phyloP scores from a whole-genome alignment of 2,797 vertebrate genomes.

The Pangasius krempfi region DNA sequence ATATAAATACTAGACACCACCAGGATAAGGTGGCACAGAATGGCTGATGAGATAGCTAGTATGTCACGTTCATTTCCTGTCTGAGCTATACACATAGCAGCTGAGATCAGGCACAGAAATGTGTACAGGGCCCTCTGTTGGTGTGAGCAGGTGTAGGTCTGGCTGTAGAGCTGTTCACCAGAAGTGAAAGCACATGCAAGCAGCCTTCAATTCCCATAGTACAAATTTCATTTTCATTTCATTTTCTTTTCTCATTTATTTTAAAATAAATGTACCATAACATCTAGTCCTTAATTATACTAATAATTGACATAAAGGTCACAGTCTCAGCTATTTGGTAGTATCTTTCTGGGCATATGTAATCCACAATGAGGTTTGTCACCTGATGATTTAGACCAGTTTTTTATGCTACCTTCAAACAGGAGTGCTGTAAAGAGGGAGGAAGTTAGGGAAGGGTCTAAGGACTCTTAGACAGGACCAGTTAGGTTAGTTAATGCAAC shows the following conservation, averaged over 20 bases:
- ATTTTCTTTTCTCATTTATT: background rate
- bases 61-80: background rate
- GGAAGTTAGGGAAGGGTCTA: background rate
- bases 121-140: conserved; percentile 13
- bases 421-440: background rate
- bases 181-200: background rate
- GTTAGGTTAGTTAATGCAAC: background rate
- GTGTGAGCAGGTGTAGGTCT: background rate
- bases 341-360: background rate
- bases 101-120: background rate
- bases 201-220: background rate
- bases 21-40: background rate
- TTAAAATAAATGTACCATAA: background rate
- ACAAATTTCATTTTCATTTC: background rate
- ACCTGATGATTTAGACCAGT: background rate
- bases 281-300: background rate
- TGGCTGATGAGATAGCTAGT: background rate
- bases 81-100: background rate
- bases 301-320: background rate
- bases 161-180: background rate
- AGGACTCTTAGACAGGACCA: background rate
- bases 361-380: background rate
- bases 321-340: background rate
- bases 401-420: background rate
- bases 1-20: background rate